Evolutionary conservation across 37 sponge, comb jelly and placozoan species (phyloP).

Genomic region (Beroe forskalii): DNA sequence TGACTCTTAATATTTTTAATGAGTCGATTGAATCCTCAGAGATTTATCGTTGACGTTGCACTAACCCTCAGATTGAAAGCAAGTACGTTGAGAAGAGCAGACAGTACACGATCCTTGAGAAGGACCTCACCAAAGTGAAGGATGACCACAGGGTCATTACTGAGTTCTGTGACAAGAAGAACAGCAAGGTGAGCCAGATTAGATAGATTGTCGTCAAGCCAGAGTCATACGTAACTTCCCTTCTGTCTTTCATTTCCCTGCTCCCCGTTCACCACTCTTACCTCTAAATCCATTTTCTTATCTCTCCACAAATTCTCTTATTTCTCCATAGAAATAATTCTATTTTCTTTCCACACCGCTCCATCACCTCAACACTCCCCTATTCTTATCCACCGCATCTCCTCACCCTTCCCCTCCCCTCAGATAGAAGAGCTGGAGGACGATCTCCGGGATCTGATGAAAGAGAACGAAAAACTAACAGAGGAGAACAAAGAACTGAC

Average conservation of each 20-base stretch:
- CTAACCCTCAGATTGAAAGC: background rate
- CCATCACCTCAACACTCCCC: background rate
- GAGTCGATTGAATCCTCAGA: too few relatives aligned
- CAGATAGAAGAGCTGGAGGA: slow-evolving; percentile 25
- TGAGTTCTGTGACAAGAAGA: slow-evolving; percentile 53
- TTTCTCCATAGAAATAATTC: too few relatives aligned
- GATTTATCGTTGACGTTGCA: too few relatives aligned
- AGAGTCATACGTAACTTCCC: too few relatives aligned
- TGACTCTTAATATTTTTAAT: too few relatives aligned
- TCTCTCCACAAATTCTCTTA: too few relatives aligned
- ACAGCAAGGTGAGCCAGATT: slow-evolving; percentile 34
- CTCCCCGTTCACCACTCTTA: too few relatives aligned
- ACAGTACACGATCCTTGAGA: slow-evolving; percentile 42
- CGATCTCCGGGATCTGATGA: slow-evolving; percentile 31
- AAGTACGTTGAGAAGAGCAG: slow-evolving; percentile 38
- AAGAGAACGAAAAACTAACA: slow-evolving; percentile 4
- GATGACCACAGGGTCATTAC: slow-evolving; percentile 31
- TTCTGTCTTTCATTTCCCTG: too few relatives aligned
- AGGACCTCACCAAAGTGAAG: slow-evolving; percentile 34
- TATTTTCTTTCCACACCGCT: background rate
- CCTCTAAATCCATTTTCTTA: too few relatives aligned
- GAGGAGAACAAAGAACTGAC: slow-evolving; percentile 27
- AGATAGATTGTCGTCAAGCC: too few relatives aligned
- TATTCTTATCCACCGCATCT: background rate
- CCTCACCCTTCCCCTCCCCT: too few relatives aligned